Percentiles rank a stretch among this genome's conserved stretches.
phyloP scores from a whole-genome alignment of 2,888 invertebrate species.

The Cheilosia vernalis region DNA sequence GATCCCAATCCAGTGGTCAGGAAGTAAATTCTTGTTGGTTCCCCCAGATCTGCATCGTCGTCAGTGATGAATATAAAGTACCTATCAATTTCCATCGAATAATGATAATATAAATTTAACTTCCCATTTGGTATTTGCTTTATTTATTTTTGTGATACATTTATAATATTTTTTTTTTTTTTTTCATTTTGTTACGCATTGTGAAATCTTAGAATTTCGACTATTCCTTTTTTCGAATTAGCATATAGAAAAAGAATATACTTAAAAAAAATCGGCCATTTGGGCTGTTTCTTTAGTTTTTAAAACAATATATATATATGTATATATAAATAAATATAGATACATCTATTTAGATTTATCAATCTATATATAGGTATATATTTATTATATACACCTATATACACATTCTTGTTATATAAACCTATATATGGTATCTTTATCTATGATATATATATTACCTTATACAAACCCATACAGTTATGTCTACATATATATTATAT shows the following conservation, averaged over 20 bases:
- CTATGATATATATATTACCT: neutral
- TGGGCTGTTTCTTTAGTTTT: slow-evolving; percentile 23
- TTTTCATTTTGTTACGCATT: slow-evolving; percentile 10
- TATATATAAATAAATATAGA: slow-evolving; percentile 1
- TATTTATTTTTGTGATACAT: slow-evolving; percentile 15
- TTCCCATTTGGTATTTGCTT: slow-evolving; percentile 33
- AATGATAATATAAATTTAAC: slow-evolving; percentile 5
- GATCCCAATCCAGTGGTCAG: too few species aligned
- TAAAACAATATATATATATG: slow-evolving; percentile 11
- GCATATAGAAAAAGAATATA: slow-evolving; percentile 8
- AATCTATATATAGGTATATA: neutral
- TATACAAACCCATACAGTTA: neutral
- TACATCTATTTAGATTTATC: slow-evolving; percentile 6
- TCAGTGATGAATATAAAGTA: too few species aligned
- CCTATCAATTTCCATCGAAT: neutral
- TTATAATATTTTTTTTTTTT: slow-evolving; percentile 13
- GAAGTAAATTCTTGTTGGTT: too few species aligned
- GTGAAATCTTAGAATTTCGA: neutral
- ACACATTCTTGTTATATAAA: slow-evolving; percentile 5
- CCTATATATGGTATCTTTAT: neutral
- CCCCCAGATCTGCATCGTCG: too few species aligned
- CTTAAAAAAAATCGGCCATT: slow-evolving; percentile 4
- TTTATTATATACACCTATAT: slow-evolving; percentile 12
- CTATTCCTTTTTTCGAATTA: slow-evolving; percentile 1
- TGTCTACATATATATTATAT: neutral